phyloP scores from a whole-genome alignment of 2,113 vertebrate species.

The Caranx ignobilis region DNA sequence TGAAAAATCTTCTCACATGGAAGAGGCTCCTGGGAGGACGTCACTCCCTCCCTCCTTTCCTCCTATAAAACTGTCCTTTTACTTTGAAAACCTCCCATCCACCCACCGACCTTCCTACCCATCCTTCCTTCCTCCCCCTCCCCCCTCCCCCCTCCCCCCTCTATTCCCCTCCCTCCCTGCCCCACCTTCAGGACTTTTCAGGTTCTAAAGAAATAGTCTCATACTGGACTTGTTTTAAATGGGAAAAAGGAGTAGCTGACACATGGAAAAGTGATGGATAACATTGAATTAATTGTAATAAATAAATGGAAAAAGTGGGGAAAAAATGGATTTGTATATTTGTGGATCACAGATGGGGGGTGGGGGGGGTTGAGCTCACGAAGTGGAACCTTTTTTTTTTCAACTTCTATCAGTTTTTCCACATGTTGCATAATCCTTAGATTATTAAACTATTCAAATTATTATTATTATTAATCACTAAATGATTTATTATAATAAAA shows the following conservation, averaged over 20 bases:
- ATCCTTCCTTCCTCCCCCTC: slow-evolving; percentile 47
- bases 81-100: slow-evolving; percentile 47
- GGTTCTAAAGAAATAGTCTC: slow-evolving; percentile 78
- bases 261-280: slow-evolving; percentile 72
- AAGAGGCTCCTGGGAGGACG: slow-evolving; percentile 66
- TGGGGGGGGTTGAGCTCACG: slow-evolving; percentile 19
- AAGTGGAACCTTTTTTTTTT: slow-evolving; percentile 3
- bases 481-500: slow-evolving; percentile 30
- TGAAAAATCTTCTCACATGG: slow-evolving; percentile 67
- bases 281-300: slow-evolving; percentile 84
- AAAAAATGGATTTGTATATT: slow-evolving; percentile 77
- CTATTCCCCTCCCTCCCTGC: background rate
- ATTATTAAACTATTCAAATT: slow-evolving; percentile 20
- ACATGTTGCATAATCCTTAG: slow-evolving; percentile 7
- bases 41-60: slow-evolving; percentile 51
- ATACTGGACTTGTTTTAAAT: slow-evolving; percentile 86
- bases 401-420: slow-evolving; percentile 4
- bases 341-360: slow-evolving; percentile 57
- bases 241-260: slow-evolving; percentile 71
- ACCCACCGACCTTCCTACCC: slow-evolving; percentile 14
- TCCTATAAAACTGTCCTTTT: slow-evolving; percentile 69
- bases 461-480: slow-evolving; percentile 35
- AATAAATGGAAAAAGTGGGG: slow-evolving; percentile 82
- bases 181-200: slow-evolving; percentile 77
- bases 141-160: slow-evolving; percentile 10